Percentiles rank a stretch among this genome's conserved stretches.
Conservation (phyloP, 2,797 vertebrate genomes). For the Silurus aristotelis region DNA sequence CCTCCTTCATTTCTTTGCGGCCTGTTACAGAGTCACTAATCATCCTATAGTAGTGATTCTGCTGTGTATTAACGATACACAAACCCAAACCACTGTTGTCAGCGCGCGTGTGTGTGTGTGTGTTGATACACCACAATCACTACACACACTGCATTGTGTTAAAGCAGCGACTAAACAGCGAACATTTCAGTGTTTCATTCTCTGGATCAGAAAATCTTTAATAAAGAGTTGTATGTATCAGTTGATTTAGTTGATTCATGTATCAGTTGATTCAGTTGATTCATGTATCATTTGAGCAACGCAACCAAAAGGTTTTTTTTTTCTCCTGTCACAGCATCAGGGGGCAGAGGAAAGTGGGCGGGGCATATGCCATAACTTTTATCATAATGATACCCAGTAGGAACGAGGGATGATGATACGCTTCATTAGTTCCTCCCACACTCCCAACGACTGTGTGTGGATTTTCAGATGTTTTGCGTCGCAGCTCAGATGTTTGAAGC, state of each 20-base stretch:
- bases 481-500: neutral
- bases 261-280: neutral
- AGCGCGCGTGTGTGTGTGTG: neutral
- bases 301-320: neutral
- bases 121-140: neutral
- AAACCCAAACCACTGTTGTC: neutral
- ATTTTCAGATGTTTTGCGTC: neutral
- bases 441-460: neutral
- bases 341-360: neutral
- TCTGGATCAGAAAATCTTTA: neutral
- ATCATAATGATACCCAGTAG: neutral
- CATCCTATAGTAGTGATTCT: neutral
- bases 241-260: neutral
- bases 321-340: neutral
- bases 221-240: neutral
- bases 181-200: neutral
- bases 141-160: neutral
- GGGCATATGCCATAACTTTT: neutral
- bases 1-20: neutral
- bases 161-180: neutral
- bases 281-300: neutral
- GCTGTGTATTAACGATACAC: neutral
- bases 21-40: slow-evolving; percentile 9
- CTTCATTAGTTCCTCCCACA: neutral
- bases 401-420: neutral